Base-by-base conservation (phyloP, 2,797 vertebrate species). In the Clangula hyemalis region DNA sequence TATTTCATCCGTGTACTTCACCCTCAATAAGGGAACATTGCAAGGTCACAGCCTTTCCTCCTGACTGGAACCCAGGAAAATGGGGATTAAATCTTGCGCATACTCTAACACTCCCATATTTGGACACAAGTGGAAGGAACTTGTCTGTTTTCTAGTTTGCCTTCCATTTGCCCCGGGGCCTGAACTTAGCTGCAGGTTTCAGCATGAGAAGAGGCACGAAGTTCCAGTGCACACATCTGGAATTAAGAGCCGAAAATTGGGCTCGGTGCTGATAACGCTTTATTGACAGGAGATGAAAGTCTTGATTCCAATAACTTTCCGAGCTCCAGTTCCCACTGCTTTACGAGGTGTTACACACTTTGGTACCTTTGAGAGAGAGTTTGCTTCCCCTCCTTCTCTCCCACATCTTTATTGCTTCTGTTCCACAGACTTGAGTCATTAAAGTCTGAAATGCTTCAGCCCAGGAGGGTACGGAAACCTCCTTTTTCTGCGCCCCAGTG, bases 281-380 rank as follows among this genome's bases (percentile, higher is more conserved):
- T 97, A 97, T 95, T 97, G 97, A 97, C 96, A 95, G 96, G 97
- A 98, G 96, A 98, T 97, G 97, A 97, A 97, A 97, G 97, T 95
- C 96, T 90, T 78, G 75, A 81, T 72, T 96, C 91, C 95, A 93
- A 95, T 92, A 90, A 97, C 95, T 96, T 96, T 95, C 93, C 7
- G 53, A 86, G 65, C 95, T 94, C 95, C 84, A 74, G 94, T 95
- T 95, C 72, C 69, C 94, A 39, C 91, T 96, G 94, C 92, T 98
- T 98, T 98, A 97, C 1, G 96, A 98, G 97, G 97, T 97, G 97
- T 81, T 95, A 96, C 73, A 89, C 94, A 96, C 95, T 97, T 96
- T 78, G 82, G 92, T 94, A 96, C 93, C 96, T 97, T 95, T 58
- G 65, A 96, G 96, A 97, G 71, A 71, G 84, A 95, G 96, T 95